These are phyloP conservation scores for Lipophrys pholis DNA, from an alignment of 2,113 vertebrate genomes.

Conservation along the genomic window DNA sequence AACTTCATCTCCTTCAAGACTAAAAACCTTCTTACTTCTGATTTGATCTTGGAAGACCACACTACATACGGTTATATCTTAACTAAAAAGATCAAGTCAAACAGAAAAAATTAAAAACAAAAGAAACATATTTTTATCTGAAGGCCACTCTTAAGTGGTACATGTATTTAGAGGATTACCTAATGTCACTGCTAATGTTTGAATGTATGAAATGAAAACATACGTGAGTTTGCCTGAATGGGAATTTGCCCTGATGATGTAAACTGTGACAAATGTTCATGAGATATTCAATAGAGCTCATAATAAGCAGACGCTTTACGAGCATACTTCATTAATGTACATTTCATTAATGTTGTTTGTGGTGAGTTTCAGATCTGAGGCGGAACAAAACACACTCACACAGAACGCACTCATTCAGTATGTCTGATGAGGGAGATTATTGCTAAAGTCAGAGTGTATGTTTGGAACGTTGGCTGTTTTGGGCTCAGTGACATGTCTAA, in stretches of 20 bases:
- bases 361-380: conserved; percentile 10
- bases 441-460: neutral
- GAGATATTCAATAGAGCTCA: neutral
- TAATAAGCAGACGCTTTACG: neutral
- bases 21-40: conserved; percentile 8
- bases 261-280: neutral
- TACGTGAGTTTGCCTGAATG: neutral
- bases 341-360: neutral
- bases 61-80: neutral
- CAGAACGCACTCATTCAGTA: neutral
- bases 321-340: conserved; percentile 3
- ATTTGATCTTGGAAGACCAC: neutral
- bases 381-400: neutral
- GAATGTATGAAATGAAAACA: neutral
- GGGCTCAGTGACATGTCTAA: neutral
- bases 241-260: neutral
- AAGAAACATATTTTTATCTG: neutral
- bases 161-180: neutral
- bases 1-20: conserved; percentile 20
- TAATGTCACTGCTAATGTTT: too few relatives aligned
- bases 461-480: conserved; percentile 8
- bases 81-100: neutral
- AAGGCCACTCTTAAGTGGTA: neutral
- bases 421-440: neutral
- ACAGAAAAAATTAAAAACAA: neutral